phyloP scores from a whole-genome alignment of 2,113 vertebrate species.

The Pogona vitticeps region DNA sequence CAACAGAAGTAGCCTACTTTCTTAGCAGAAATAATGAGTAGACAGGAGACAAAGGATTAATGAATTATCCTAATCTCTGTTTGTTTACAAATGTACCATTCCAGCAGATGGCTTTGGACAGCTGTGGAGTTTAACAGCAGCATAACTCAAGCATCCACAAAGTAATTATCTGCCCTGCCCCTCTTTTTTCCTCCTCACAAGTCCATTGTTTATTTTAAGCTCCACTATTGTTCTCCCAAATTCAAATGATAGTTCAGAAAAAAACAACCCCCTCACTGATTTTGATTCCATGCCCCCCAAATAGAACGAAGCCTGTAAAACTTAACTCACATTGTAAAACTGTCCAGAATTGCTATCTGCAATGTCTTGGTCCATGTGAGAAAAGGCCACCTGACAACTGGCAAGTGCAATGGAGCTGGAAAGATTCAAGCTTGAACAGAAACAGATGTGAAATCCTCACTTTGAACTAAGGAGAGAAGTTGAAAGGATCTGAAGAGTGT shows the following conservation, averaged over 20 bases:
- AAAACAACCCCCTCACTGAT: not conserved
- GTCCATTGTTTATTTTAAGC: not conserved
- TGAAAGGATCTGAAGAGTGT: not conserved
- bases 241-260: not conserved
- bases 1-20: conserved; percentile 50
- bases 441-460: not conserved
- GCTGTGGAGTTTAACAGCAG: conserved; percentile 49
- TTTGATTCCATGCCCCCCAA: not conserved
- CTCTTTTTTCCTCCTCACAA: conserved; percentile 6
- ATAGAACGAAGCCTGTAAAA: not conserved
- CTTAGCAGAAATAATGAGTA: conserved; percentile 57
- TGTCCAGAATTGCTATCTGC: not conserved
- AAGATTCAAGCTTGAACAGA: not conserved
- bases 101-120: conserved; percentile 57
- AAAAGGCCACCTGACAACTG: conserved; percentile 1
- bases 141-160: conserved; percentile 55
- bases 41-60: conserved; percentile 61
- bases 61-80: conserved; percentile 65
- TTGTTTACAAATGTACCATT: conserved; percentile 65
- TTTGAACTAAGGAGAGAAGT: not conserved
- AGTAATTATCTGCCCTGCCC: conserved; percentile 52
- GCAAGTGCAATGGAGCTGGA: not conserved
- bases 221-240: not conserved
- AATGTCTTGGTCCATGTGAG: not conserved
- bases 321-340: not conserved